Base-by-base conservation (phyloP, 1,140 invertebrate genomes). In the Hyles euphorbiae region DNA sequence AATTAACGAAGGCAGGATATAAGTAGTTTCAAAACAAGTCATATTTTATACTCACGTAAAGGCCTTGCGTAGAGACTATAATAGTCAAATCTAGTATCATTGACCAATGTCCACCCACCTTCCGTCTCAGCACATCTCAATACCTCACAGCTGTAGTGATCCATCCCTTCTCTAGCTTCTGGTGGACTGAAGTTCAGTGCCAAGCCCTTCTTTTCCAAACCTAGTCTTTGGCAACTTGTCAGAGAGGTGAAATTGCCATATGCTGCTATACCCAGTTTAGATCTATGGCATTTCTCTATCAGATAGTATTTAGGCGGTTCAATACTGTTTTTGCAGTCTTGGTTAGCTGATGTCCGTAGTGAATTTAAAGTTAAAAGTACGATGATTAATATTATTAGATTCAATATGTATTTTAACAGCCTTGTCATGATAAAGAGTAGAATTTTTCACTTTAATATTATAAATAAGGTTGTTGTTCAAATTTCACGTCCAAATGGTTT, bases 151-250 rank as follows among this genome's bases (percentile, higher is more conserved):
- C 78, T 81, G 65, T 83, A 90, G 53, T 82, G 46, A 62, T 61
- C 58, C 82, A 68, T 57, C 67, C 72, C 72, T 40, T 50, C 65
- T 71, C 54, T 72, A 32, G 11, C 65, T 34, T 83, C 81, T 33
- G 66, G 67, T 44, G 84, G 86, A 59, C 90, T 90, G 64, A 90
- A 93, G 83, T 93, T 94, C 34, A 94, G 89, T 1, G 92, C 92
- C 33, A 94, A 70, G n/a, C 89, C 92, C 49, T 85, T 91, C 68
- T 90, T 93, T 61, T 90, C 81, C 2, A 85, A 66, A 3, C 91
- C 92, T 63, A 93, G 90, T 53, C 88, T 67, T 53, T 87, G 83
- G 67, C 93, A 94, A 34, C 90, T 88, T 44, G 73, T 68, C 2
- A 92, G 49, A 3, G 78, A 80, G 0, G 72, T 63, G 32, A 65